Percentiles rank a stretch among this genome's conserved stretches.
Conservation (phyloP, 2,888 invertebrate species). For the Drosophila monieri region DNA sequence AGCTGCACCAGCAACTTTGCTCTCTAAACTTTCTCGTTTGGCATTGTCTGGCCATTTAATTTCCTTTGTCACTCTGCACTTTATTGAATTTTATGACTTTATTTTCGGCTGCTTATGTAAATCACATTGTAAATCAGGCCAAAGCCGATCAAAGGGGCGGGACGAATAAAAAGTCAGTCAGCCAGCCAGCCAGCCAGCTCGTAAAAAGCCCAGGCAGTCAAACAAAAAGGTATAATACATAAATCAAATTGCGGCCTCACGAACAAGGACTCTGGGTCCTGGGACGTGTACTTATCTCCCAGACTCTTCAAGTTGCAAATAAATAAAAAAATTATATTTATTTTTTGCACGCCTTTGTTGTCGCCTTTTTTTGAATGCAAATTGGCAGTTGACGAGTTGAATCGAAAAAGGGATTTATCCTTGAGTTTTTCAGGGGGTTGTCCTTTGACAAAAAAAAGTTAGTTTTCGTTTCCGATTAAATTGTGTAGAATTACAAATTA, state of each 20-base stretch:
- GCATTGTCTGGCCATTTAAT: constrained; percentile 44
- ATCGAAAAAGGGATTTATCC: constrained; percentile 16
- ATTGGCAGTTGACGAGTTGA: constrained; percentile 53
- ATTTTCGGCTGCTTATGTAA: constrained; percentile 72
- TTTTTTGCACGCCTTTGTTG: constrained; percentile 51
- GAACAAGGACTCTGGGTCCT: constrained; percentile 40
- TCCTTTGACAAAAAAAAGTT: not conserved
- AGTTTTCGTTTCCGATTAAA: constrained; percentile 6
- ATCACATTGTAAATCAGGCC: constrained; percentile 70
- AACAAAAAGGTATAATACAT: constrained; percentile 57
- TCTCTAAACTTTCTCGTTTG: constrained; percentile 3
- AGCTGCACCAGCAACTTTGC: constrained; percentile 48
- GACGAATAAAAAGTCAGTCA: constrained; percentile 26
- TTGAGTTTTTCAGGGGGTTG: not conserved
- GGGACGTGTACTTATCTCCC: constrained; percentile 13
- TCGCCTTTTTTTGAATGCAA: constrained; percentile 56
- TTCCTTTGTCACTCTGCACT: constrained; percentile 64
- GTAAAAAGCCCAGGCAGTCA: constrained; percentile 36
- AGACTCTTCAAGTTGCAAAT: constrained; percentile 35
- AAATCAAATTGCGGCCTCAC: constrained; percentile 72
- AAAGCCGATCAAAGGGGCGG: constrained; percentile 38
- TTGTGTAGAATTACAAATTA: constrained; percentile 3
- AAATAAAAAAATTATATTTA: constrained; percentile 23
- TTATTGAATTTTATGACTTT: constrained; percentile 64
- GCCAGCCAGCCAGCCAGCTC: constrained; percentile 13